These are phyloP conservation scores for Promerops cafer DNA, from an alignment of 2,113 vertebrate genomes.

Conservation along the genomic window DNA sequence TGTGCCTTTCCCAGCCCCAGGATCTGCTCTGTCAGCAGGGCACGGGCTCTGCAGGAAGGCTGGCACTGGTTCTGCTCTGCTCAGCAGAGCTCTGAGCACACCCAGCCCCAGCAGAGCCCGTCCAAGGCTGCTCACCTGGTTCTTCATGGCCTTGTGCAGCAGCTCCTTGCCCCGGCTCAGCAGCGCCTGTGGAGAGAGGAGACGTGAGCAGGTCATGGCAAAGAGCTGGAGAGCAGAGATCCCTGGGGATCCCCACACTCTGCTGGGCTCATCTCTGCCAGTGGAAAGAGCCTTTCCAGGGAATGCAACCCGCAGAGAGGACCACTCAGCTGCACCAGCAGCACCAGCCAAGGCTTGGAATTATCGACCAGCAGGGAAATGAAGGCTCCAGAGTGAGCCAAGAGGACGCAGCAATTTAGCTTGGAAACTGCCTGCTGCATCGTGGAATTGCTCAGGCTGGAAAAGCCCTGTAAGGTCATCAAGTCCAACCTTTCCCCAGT, in stretches of 20 bases:
- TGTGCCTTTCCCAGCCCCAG: not conserved
- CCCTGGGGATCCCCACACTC: not conserved
- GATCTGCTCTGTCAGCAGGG: not conserved
- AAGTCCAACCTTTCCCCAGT: not conserved
- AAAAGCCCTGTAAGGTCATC: not conserved
- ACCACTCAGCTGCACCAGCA: not conserved
- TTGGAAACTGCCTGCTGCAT: not conserved
- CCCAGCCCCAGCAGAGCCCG: not conserved
- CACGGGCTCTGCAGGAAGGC: not conserved
- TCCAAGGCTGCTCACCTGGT: constrained; percentile 72
- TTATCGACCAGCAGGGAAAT: not conserved
- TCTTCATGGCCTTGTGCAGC: constrained; percentile 84
- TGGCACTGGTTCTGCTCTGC: not conserved
- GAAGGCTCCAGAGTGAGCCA: not conserved
- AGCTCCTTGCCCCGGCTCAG: constrained; percentile 83
- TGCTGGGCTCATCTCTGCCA: not conserved
- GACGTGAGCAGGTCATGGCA: not conserved
- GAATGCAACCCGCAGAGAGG: not conserved
- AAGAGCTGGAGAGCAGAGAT: not conserved
- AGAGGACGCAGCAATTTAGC: not conserved
- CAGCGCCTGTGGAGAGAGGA: constrained; percentile 63
- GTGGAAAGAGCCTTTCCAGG: not conserved
- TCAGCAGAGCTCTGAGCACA: not conserved
- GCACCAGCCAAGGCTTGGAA: not conserved
- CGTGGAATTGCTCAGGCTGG: not conserved